Base-by-base conservation (phyloP, 2,113 vertebrate species). In the Odocoileus virginianus region DNA sequence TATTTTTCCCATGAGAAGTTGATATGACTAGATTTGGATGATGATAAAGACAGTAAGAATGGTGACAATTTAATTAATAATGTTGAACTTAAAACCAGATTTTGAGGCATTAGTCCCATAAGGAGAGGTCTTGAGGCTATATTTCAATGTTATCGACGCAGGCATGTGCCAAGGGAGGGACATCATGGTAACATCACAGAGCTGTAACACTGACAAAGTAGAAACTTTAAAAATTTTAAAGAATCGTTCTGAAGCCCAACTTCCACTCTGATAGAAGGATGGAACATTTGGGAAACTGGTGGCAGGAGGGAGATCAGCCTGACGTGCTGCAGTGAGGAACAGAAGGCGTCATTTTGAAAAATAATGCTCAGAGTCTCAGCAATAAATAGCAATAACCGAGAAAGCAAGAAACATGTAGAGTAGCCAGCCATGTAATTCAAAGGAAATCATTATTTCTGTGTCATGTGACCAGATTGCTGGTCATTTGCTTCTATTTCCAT, bases 41-140 rank as follows among this genome's bases (percentile, higher is more conserved):
- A 47, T 30, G 25, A 60, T 64, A 78, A 50, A 17, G 85, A 17
- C 15, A 52, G 52, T 67, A 50, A 81, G 78, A 58, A 55, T 33
- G 10, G 17, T 23, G 55, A 87, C 2, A 90, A 55, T 40, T 87
- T 47, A 91, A 57, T 45, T 60, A 60, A 87, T 76, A 83, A 55
- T 95, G 93, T 87, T 82, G 28, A 93, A 76, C 6, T 50, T 47
- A 50, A 45, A n/a, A 17, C 43, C 60, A 93, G 52, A 87, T 91
- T 85, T 87, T 88, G 47, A 76, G 4, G n/a, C n/a, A 81, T 61
- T 76, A 47, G 45, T 92, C 30, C 21, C 10, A 81, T 40, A 74
- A 13, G 0, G 5, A 13, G 23, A 19, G 3, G 23, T 21, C 45
- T 67, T 55, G 33, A 55, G 12, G n/a, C 3, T 55, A 0, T 11